phyloP scores from a whole-genome alignment of 2,113 vertebrate genomes.

The Apteryx mantelli region DNA sequence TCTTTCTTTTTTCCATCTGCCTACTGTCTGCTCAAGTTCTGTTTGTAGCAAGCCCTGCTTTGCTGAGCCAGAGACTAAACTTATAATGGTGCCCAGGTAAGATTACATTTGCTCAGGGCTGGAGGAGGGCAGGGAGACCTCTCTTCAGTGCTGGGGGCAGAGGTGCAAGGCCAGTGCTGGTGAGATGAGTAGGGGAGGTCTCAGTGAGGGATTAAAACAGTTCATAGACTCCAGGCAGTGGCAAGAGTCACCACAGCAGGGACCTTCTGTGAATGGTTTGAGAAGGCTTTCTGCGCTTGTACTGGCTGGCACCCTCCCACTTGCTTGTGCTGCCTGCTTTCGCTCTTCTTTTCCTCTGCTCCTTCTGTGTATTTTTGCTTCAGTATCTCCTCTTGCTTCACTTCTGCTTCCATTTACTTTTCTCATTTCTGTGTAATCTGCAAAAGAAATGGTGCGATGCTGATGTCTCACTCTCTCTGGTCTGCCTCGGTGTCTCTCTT shows the following conservation, averaged over 20 bases:
- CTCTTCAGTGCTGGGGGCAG: not conserved
- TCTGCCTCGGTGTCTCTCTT: not conserved
- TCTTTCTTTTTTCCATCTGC: rapidly evolving
- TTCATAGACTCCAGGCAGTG: not conserved
- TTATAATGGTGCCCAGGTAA: rapidly evolving
- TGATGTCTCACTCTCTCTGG: too few relatives aligned
- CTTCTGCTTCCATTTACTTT: not conserved
- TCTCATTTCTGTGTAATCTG: not conserved
- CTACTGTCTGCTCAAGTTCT: not conserved
- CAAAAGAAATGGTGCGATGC: not conserved
- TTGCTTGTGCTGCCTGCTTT: not conserved
- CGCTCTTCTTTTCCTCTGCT: too few relatives aligned
- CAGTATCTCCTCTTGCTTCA: not conserved
- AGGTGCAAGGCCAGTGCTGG: not conserved
- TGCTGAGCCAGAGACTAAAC: not conserved
- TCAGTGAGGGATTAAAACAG: not conserved
- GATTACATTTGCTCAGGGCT: not conserved
- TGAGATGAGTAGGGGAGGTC: not conserved
- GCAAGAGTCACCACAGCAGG: not conserved
- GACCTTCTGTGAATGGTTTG: not conserved
- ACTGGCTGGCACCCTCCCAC: too few relatives aligned
- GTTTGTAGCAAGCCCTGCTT: not conserved
- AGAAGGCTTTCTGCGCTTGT: not conserved
- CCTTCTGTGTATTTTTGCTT: too few relatives aligned
- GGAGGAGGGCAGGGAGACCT: not conserved